These are phyloP conservation scores for Tribolium castaneum DNA, from an alignment of 1,140 invertebrate genomes.

Conservation along the genomic window DNA sequence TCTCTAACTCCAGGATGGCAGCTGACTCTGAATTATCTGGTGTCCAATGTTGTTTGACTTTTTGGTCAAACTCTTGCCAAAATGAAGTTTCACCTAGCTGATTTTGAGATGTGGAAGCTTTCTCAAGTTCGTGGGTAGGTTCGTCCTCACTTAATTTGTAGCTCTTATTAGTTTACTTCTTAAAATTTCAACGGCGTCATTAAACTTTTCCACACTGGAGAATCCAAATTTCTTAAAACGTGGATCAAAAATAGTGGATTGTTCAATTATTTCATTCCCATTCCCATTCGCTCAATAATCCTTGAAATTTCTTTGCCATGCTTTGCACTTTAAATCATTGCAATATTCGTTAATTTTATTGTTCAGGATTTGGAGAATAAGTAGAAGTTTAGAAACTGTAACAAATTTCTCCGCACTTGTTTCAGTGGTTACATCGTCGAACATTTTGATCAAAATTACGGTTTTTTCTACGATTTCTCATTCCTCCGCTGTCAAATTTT, in stretches of 20 bases:
- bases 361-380: conserved; percentile 18
- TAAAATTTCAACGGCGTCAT: neutral
- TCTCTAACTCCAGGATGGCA: conserved; percentile 46
- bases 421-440: conserved; percentile 58
- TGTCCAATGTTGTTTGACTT: neutral
- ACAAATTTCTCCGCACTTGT: conserved; percentile 56
- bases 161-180: neutral
- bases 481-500: conserved; percentile 28
- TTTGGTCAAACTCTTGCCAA: conserved; percentile 14
- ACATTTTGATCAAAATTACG: conserved; percentile 46
- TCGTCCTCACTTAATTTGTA: neutral
- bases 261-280: neutral
- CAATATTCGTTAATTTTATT: neutral
- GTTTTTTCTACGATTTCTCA: conserved; percentile 34
- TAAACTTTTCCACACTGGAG: neutral
- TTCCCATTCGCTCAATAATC: neutral
- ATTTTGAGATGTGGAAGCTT: neutral
- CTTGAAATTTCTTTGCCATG: neutral
- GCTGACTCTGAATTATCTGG: conserved; percentile 43
- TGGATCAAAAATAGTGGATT: conserved; percentile 39
- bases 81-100: neutral
- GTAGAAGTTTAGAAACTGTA: conserved; percentile 43
- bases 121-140: neutral
- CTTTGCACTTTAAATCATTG: neutral
- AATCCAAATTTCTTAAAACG: conserved; percentile 43